These are phyloP conservation scores for Cremastinae sp. DNA, from an alignment of 2,888 invertebrate species.

Conservation along the genomic window DNA sequence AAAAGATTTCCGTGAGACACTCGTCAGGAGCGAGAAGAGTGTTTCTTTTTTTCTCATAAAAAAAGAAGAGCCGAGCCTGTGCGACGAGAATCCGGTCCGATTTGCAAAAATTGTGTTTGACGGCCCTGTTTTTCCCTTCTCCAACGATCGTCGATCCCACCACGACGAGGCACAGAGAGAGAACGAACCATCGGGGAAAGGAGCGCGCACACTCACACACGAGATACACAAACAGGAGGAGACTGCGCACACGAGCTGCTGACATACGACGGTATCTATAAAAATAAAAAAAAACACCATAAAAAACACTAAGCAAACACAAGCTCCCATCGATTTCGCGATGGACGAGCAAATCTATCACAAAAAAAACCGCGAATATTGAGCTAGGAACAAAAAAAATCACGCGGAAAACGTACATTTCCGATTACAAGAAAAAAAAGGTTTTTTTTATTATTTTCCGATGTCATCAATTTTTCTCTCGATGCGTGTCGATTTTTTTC, in stretches of 20 bases:
- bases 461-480: slow-evolving; percentile 24
- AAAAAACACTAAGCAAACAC: slow-evolving; percentile 7
- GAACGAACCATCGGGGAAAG: background rate
- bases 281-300: slow-evolving; percentile 26
- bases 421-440: slow-evolving; percentile 18
- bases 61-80: no score
- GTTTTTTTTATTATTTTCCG: slow-evolving; percentile 25
- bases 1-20: no score
- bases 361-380: slow-evolving; percentile 13
- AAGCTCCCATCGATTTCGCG: background rate
- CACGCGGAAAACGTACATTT: slow-evolving; percentile 49
- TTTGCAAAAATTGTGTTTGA: no score
- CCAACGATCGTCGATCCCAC: slow-evolving; percentile 12
- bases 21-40: slow-evolving; percentile 5
- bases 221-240: slow-evolving; percentile 6
- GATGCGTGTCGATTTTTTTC: slow-evolving; percentile 11
- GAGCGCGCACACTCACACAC: slow-evolving; percentile 1
- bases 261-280: slow-evolving; percentile 49
- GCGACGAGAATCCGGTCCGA: no score
- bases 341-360: background rate
- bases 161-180: background rate
- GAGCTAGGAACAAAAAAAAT: slow-evolving; percentile 31
- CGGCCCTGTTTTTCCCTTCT: slow-evolving; percentile 6
- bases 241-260: slow-evolving; percentile 38
- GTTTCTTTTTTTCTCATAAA: slow-evolving; percentile 22